phyloP scores from a whole-genome alignment of 2,888 invertebrate genomes.

The Barypeithes pellucidus region DNA sequence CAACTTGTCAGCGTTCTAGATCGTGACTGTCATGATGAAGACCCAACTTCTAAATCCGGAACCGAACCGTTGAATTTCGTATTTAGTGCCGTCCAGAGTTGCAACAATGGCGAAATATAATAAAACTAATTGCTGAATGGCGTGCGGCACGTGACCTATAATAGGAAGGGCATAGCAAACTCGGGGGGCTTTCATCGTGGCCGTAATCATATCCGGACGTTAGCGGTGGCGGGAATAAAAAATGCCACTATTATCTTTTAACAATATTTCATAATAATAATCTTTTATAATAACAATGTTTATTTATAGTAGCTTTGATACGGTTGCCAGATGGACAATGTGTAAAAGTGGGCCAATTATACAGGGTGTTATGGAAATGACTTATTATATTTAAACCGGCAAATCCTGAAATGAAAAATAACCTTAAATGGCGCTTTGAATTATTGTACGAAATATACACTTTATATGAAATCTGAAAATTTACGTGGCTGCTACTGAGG shows the following conservation, averaged over 20 bases:
- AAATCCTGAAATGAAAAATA: too few species aligned
- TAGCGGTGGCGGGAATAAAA: constrained; percentile 18
- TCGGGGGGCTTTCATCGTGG: constrained; percentile 57
- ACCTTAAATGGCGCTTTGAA: too few species aligned
- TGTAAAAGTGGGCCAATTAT: too few species aligned
- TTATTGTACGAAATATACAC: too few species aligned
- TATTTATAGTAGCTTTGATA: too few species aligned
- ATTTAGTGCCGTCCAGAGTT: constrained; percentile 49
- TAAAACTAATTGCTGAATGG: constrained; percentile 65
- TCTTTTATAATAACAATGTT: not conserved
- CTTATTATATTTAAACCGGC: too few species aligned
- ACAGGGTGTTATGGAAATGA: too few species aligned
- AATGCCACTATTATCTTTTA: not conserved
- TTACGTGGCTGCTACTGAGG: too few species aligned
- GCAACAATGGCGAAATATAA: constrained; percentile 61
- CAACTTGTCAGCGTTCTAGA: too few species aligned
- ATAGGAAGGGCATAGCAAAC: constrained; percentile 51
- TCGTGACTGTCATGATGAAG: too few species aligned
- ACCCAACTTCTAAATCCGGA: not conserved
- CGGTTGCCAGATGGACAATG: too few species aligned
- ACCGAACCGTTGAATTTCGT: constrained; percentile 27
- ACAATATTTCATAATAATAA: not conserved
- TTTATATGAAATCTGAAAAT: too few species aligned
- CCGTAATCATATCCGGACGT: constrained; percentile 43
- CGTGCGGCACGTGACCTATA: constrained; percentile 63